Evolutionary conservation across 2,113 vertebrate genomes (phyloP).

Genomic region (Vulpes lagopus): DNA sequence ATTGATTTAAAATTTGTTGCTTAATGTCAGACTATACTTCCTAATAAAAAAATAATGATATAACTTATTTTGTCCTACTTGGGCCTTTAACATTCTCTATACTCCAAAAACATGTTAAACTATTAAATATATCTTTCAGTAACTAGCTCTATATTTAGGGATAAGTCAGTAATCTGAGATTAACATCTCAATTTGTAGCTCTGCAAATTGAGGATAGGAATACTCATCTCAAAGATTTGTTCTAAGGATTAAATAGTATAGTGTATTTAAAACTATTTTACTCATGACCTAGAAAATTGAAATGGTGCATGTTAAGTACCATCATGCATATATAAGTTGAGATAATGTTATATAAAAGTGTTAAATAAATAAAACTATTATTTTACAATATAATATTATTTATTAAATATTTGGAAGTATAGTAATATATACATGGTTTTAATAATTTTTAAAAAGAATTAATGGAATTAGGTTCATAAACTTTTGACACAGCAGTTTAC

Average conservation of each 20-base stretch:
- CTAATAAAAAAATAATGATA: not conserved
- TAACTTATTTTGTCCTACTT: not conserved
- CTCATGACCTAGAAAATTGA: not conserved
- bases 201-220: not conserved
- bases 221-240: not conserved
- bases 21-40: not conserved
- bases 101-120: not conserved
- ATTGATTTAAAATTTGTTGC: not conserved
- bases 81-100: not conserved
- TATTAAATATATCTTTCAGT: not conserved
- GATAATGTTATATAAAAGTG: not conserved
- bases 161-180: not conserved
- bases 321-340: not conserved
- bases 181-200: not conserved
- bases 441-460: not conserved
- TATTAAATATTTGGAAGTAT: not conserved
- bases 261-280: not conserved
- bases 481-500: not conserved
- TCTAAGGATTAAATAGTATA: not conserved
- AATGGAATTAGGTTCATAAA: not conserved
- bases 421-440: not conserved
- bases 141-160: not conserved
- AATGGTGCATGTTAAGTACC: not conserved
- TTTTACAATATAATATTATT: not conserved
- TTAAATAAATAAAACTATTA: not conserved